These are phyloP conservation scores for Apaloderma vittatum DNA, from an alignment of 2,113 vertebrate genomes.

Conservation along the genomic window DNA sequence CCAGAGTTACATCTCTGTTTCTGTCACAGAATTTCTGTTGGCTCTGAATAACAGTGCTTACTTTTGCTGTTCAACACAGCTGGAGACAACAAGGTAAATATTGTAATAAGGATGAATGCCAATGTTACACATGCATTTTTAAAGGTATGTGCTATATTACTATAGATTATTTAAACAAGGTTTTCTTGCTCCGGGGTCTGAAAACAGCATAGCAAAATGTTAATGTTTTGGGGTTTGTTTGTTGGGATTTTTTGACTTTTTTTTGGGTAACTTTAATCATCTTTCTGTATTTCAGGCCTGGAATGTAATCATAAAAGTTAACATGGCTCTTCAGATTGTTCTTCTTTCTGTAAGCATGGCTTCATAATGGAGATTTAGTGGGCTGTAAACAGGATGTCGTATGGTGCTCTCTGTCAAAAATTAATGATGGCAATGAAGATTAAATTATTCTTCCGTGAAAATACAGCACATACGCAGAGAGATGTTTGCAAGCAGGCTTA, in stretches of 20 bases:
- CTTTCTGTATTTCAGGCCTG: constrained; percentile 4
- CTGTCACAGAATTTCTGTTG: not conserved
- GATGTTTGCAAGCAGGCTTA: constrained; percentile 52
- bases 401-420: constrained; percentile 58
- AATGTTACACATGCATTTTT: not conserved
- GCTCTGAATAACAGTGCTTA: not conserved
- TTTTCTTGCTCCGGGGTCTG: not conserved
- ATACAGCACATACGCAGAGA: constrained; percentile 1
- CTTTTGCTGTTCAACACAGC: not conserved
- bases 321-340: constrained; percentile 58
- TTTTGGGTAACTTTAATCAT: not conserved
- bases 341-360: constrained; percentile 39
- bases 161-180: not conserved
- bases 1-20: not conserved
- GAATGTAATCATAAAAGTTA: constrained; percentile 67
- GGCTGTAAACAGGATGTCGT: constrained; percentile 69
- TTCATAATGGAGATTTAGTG: constrained; percentile 45
- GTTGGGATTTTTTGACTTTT: not conserved
- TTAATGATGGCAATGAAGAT: constrained; percentile 56
- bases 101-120: not conserved
- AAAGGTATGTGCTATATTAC: not conserved
- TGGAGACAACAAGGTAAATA: not conserved
- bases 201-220: not conserved
- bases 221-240: not conserved
- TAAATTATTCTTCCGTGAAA: constrained; percentile 61